Base-by-base conservation (phyloP, 2,888 invertebrate genomes). In the Tipula unca region DNA sequence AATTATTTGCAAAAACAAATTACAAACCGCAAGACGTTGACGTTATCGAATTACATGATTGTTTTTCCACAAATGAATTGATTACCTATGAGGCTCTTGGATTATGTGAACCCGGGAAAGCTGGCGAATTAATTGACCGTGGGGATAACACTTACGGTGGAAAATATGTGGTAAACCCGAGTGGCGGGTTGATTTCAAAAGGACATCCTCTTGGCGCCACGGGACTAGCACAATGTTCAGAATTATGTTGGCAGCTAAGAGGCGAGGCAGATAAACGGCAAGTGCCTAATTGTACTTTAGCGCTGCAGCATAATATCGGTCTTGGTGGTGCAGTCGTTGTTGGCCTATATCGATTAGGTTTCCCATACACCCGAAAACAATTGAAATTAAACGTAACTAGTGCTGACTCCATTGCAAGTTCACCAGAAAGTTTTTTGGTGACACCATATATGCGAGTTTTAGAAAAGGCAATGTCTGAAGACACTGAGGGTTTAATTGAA, bases 131-230 rank as follows among this genome's bases (percentile, higher is more conserved):
- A 32, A 32, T 32, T 32, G 32, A 32, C 5, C 5, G 32, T 32
- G 32, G 32, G 3, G 32, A 32, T 32, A 32, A 32, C 5, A 32
- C 32, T 3, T 32, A 32, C 5, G 32, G 32, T 5, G 99, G 99
- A 29, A 96, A 96, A 90, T 98, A 95, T 90, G 99, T 99, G 2
- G 93, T 99, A n/a, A 99, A 99, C 91, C 99, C 99, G 0, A 98
- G 98, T 89, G 99, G 99, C 85, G 99, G 99, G n/a, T 93, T 99
- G 83, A 99, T 99, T 87, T 98, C 99, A 0, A 99, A 99, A 91
- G 99, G 99, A 0, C 99, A 99, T 93, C 99, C 99, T 14, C 92
- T 99, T 86, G 99, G 99, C 85, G 99, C 99, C 0, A 99, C 99
- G 10, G 98, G 32, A 5, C 32, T 32, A 32, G 32, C 32, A 32